These are phyloP conservation scores for Phocoena sinus DNA, from an alignment of 2,113 vertebrate species.

Conservation along the genomic window DNA sequence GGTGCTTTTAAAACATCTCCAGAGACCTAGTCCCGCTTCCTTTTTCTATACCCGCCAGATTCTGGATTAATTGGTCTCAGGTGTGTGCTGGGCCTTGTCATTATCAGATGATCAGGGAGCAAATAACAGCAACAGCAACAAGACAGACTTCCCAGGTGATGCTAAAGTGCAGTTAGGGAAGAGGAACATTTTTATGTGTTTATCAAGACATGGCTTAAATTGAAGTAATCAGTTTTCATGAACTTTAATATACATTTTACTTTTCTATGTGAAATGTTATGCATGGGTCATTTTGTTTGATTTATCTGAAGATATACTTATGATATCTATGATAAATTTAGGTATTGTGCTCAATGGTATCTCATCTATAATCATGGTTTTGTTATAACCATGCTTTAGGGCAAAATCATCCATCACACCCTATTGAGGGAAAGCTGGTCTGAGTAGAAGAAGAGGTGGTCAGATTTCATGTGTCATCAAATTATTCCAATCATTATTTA, in stretches of 20 bases:
- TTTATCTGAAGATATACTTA: not conserved
- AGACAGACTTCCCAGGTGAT: not conserved
- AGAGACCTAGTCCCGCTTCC: not conserved
- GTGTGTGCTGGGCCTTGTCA: not conserved
- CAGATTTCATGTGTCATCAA: constrained; percentile 12
- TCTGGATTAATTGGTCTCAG: not conserved
- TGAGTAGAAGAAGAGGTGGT: not conserved
- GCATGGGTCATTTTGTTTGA: not conserved
- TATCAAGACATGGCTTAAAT: not conserved
- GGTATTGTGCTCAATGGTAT: not conserved
- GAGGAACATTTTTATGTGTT: not conserved
- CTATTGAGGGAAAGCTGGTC: not conserved
- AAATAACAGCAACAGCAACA: not conserved
- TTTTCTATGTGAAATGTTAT: not conserved
- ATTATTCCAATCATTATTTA: constrained; percentile 42
- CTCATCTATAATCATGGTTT: not conserved
- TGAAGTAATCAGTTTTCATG: not conserved
- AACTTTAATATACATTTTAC: not conserved
- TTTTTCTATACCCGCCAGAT: not conserved
- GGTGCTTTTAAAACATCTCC: not conserved
- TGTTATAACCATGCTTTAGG: not conserved
- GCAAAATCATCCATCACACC: not conserved
- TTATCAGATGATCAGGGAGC: not conserved
- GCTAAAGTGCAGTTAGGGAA: not conserved
- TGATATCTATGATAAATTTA: not conserved